Percentiles rank a stretch among this genome's conserved stretches.
These are phyloP conservation scores for Drosophila guanche DNA, from an alignment of 1,140 invertebrate species.

Conservation along the genomic window DNA sequence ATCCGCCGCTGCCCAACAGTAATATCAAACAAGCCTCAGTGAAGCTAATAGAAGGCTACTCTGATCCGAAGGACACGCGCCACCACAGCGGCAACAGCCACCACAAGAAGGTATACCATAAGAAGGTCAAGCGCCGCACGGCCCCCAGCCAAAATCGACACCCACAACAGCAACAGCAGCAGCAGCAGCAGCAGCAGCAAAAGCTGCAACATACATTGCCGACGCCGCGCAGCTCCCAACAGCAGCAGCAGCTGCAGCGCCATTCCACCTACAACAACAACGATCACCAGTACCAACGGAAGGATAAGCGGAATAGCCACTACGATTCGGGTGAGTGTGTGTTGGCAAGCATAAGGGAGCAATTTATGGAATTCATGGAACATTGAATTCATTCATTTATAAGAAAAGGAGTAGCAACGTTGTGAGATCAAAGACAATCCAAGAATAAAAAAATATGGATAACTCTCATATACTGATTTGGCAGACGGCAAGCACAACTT, in stretches of 20 bases:
- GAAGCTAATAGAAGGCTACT: constrained; percentile 81
- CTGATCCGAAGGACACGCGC: constrained; percentile 78
- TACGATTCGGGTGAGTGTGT: constrained; percentile 72
- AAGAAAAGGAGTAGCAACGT: neutral
- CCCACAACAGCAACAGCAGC: constrained; percentile 55
- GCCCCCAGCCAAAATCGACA: constrained; percentile 54
- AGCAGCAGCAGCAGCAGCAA: constrained; percentile 35
- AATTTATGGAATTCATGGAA: neutral
- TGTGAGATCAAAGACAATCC: too few relatives aligned
- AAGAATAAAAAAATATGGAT: too few relatives aligned
- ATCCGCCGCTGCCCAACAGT: constrained; percentile 74
- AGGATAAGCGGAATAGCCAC: constrained; percentile 70
- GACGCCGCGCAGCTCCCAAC: constrained; percentile 46
- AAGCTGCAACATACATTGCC: constrained; percentile 55
- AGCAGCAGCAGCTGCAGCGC: constrained; percentile 47
- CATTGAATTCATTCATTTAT: too few relatives aligned
- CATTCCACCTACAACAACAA: constrained; percentile 71
- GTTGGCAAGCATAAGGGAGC: neutral
- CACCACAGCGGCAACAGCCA: constrained; percentile 39
- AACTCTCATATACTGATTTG: too few relatives aligned
- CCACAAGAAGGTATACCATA: constrained; percentile 80
- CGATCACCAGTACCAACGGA: constrained; percentile 54
- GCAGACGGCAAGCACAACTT: too few relatives aligned
- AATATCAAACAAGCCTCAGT: constrained; percentile 80
- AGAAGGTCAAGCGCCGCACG: constrained; percentile 72